phyloP scores from a whole-genome alignment of 2,888 invertebrate genomes.

The Lasioglossum zephyrum region DNA sequence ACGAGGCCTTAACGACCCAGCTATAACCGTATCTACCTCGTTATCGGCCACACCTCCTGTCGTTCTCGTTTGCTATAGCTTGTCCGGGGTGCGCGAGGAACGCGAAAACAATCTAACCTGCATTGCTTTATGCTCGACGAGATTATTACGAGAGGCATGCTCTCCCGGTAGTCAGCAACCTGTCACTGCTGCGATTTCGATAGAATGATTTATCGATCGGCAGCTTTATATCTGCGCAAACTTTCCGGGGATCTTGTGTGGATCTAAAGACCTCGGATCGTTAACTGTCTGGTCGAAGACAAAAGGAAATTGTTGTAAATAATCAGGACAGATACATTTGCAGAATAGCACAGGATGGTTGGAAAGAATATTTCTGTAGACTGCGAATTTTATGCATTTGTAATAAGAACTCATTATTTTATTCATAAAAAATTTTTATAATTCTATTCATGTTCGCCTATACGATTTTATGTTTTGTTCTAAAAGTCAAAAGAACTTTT shows the following conservation, averaged over 20 bases:
- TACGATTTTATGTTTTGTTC: too few species aligned
- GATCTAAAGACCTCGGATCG: background rate
- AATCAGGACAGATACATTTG: too few species aligned
- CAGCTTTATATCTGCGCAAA: background rate
- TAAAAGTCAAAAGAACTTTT: background rate
- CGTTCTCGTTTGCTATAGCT: slow-evolving; percentile 35
- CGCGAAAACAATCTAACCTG: slow-evolving; percentile 65
- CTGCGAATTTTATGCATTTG: too few species aligned
- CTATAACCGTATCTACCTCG: slow-evolving; percentile 58
- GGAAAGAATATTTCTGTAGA: too few species aligned
- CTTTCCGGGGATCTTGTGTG: background rate
- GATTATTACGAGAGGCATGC: slow-evolving; percentile 54
- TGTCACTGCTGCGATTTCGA: slow-evolving; percentile 51
- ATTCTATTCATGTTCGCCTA: too few species aligned
- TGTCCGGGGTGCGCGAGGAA: slow-evolving; percentile 26
- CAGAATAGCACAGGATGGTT: too few species aligned
- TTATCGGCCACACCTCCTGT: slow-evolving; percentile 64
- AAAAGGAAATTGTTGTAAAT: too few species aligned
- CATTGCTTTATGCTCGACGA: slow-evolving; percentile 39
- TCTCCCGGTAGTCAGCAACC: slow-evolving; percentile 53
- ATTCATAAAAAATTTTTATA: too few species aligned
- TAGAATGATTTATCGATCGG: background rate
- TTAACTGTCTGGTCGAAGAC: background rate
- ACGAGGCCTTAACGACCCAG: slow-evolving; percentile 40
- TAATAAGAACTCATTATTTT: too few species aligned